A percentile compares a stretch with the other conserved stretches of the same genome.
Evolutionary conservation across 35 echinoderm and acorn worm genomes (phyloP).

Genomic region (Stichopus chloronotus): DNA sequence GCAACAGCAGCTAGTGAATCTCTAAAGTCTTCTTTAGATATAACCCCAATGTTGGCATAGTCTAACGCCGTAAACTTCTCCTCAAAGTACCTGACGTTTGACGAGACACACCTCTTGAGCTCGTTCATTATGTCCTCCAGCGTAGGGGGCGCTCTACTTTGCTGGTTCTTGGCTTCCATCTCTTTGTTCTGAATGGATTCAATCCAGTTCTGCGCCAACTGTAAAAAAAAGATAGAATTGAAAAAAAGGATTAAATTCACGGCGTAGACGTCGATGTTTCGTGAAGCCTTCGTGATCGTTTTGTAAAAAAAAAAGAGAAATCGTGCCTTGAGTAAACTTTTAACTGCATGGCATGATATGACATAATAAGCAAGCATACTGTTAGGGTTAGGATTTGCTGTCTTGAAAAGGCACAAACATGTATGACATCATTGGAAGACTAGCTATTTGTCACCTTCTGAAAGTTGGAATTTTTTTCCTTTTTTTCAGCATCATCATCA

Average conservation of each 20-base stretch:
- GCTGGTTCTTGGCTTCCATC: neutral
- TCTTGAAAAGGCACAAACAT: too few species aligned
- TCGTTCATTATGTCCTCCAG: conserved; percentile 71
- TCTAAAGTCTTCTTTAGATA: conserved; percentile 87
- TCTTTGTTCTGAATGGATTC: conserved; percentile 86
- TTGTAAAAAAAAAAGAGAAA: too few species aligned
- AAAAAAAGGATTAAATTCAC: neutral
- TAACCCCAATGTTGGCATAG: conserved; percentile 90
- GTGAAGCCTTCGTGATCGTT: too few species aligned
- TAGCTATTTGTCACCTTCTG: too few species aligned
- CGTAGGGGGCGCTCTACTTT: conserved; percentile 11
- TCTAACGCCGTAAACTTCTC: conserved; percentile 83
- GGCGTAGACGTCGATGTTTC: too few species aligned
- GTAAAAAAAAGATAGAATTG: neutral
- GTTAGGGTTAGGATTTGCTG: too few species aligned
- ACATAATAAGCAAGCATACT: too few species aligned
- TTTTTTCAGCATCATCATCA: too few species aligned
- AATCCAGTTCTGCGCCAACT: conserved; percentile 97
- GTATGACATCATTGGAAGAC: too few species aligned
- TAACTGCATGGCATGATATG: too few species aligned
- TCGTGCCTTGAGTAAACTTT: too few species aligned
- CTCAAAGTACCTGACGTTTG: conserved; percentile 66
- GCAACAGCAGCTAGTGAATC: conserved; percentile 75
- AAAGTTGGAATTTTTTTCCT: too few species aligned
- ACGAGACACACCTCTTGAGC: conserved; percentile 64